Conservation (phyloP, 1,140 invertebrate species). For the Stegodyphus mimosarum region DNA sequence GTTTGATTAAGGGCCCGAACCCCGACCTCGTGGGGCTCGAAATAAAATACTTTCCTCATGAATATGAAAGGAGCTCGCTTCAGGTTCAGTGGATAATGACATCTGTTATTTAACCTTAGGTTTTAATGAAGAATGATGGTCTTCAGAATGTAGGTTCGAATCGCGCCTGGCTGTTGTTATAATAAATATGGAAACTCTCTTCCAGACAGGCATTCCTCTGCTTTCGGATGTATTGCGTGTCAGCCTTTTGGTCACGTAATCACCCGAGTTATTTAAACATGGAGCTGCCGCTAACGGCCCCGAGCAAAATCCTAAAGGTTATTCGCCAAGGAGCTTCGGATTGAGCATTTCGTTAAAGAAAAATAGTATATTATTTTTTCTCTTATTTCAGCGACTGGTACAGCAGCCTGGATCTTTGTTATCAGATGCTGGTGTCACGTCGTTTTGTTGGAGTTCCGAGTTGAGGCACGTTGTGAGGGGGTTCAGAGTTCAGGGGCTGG, state of each 20-base stretch:
- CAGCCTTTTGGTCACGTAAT: constrained; percentile 56
- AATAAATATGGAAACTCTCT: constrained; percentile 29
- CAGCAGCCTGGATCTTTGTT: constrained; percentile 52
- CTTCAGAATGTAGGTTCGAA: constrained; percentile 19
- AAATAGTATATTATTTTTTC: constrained; percentile 40
- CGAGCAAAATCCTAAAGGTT: constrained; percentile 44
- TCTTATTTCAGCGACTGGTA: constrained; percentile 36
- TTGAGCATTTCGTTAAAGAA: constrained; percentile 47
- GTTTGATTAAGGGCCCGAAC: background rate
- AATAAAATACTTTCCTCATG: constrained; percentile 33
- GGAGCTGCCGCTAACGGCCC: constrained; percentile 14
- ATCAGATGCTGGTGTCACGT: constrained; percentile 59
- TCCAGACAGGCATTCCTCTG: constrained; percentile 42
- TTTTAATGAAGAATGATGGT: constrained; percentile 47
- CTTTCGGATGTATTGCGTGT: constrained; percentile 49
- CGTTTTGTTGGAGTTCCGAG: constrained; percentile 52
- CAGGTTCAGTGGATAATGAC: constrained; percentile 40
- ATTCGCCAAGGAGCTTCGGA: constrained; percentile 49
- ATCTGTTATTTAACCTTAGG: constrained; percentile 46
- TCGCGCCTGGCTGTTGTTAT: constrained; percentile 6
- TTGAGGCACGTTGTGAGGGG: constrained; percentile 42
- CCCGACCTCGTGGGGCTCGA: background rate
- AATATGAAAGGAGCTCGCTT: constrained; percentile 34
- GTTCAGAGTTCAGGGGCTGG: constrained; percentile 41
- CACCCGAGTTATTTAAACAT: constrained; percentile 57